Evolutionary conservation across 92 coral and sea anemone genomes (phyloP), one percentile per base, ranked within the genome.

Genomic region (Palythoa heliodiscus): DNA sequence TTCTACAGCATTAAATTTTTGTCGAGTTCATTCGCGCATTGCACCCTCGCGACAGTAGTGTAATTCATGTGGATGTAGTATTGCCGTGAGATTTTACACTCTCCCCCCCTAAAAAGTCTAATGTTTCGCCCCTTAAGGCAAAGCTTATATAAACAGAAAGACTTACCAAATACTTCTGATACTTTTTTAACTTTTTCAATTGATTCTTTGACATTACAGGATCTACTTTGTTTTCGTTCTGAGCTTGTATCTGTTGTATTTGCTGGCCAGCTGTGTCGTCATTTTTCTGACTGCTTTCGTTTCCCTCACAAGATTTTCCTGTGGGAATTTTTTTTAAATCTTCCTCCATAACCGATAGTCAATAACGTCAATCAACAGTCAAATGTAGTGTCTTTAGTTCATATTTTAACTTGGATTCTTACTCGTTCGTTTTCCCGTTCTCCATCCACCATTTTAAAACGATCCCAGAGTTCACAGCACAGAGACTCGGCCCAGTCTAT

Each of bases 391-490:
- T 43, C 7, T 43, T 43, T 43, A 43, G 0, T 8, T 43, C 50
- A 43, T 43, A 43, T 0, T n/a, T n/a, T 43, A 43, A 43, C 6
- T 43, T 43, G 50, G 7, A 43, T 5, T 74, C 5, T 15, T 9
- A 3, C 23, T 77, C 29, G 9, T 8, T 39, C 23, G 61, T 23
- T 17, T 29, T 67, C 77, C 25, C 54, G 52, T 73, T 17, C 60
- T 64, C 64, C 83, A 37, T 91, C 91, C 94, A 74, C 94, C 97
- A 93, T 93, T 70, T 93, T 91, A 88, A 66, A 89, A 55, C 73
- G 23, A 12, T 72, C 92, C 96, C 94, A 87, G 17, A 75, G 38
- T 47, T 48, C 92, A 22, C 47, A 12, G 89, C 7, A 38, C 39
- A 75, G 78, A 7, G 58, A 29, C 89, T 89, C 83, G 90, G 83